Evolutionary conservation across 2,113 vertebrate genomes (phyloP).

Genomic region (Callopanchax toddi): DNA sequence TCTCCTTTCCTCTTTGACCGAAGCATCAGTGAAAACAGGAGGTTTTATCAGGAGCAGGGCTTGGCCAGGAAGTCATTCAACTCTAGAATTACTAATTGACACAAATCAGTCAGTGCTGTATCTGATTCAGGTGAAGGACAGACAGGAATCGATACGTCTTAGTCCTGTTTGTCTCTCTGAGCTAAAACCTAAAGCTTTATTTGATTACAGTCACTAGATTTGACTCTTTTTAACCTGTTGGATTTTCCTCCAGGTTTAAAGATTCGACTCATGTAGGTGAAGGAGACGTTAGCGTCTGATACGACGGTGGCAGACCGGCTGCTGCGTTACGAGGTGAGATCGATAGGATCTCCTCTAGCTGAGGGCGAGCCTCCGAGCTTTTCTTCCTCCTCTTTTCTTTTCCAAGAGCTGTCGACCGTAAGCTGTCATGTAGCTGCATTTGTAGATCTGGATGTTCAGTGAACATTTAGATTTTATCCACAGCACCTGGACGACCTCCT

Average conservation of each 20-base stretch:
- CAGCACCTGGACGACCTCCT: background rate
- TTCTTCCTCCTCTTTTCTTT: too few relatives aligned
- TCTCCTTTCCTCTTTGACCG: conserved; percentile 15
- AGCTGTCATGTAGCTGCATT: background rate
- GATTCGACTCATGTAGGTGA: background rate
- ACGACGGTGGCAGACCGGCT: background rate
- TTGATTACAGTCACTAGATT: too few relatives aligned
- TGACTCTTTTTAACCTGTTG: too few relatives aligned
- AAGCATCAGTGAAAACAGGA: conserved; percentile 36
- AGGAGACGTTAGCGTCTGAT: background rate
- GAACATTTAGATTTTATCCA: background rate
- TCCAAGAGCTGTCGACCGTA: background rate
- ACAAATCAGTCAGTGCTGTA: conserved; percentile 60
- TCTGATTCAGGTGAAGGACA: conserved; percentile 64
- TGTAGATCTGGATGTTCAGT: background rate
- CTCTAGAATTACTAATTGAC: conserved; percentile 73
- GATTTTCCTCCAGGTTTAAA: background rate
- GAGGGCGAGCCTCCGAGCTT: background rate
- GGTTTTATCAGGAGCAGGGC: conserved; percentile 36
- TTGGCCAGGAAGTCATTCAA: conserved; percentile 64
- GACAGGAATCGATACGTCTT: conserved; percentile 47
- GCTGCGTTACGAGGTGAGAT: background rate
- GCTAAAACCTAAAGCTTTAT: conserved; percentile 15
- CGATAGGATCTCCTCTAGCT: background rate
- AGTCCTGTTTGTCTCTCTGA: conserved; percentile 43